Conservation (phyloP, 2,888 invertebrate species). For the Folsomia manolachei region DNA sequence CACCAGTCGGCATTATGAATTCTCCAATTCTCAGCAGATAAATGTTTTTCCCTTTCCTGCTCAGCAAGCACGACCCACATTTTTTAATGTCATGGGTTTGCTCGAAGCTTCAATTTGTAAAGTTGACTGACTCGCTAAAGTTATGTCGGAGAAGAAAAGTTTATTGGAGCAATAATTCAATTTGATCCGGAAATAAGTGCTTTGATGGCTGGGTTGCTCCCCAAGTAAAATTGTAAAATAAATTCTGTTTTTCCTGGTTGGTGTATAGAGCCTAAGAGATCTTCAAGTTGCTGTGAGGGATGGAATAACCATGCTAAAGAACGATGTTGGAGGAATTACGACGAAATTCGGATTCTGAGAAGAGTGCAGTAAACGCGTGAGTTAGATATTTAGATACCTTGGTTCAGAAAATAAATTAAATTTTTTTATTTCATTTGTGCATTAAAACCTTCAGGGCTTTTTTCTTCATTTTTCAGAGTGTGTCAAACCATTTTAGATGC, state of each 20-base stretch:
- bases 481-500: conserved; percentile 67
- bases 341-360: conserved; percentile 65
- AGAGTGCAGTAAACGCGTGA: conserved; percentile 64
- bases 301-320: conserved; percentile 65
- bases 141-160: not conserved
- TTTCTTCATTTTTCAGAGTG: not conserved
- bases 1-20: too few relatives aligned
- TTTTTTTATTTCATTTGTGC: not conserved
- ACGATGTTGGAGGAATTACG: conserved; percentile 67
- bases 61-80: not conserved
- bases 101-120: not conserved
- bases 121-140: not conserved
- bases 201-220: too few relatives aligned
- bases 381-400: not conserved
- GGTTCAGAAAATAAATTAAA: not conserved
- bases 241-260: not conserved
- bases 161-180: conserved; percentile 7
- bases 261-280: conserved; percentile 58
- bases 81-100: not conserved
- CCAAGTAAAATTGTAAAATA: not conserved
- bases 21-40: too few relatives aligned
- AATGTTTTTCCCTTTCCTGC: conserved; percentile 28
- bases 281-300: conserved; percentile 67
- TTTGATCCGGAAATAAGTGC: conserved; percentile 2
- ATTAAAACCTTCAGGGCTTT: not conserved